Percentiles rank a stretch among this genome's conserved stretches.
Conservation (phyloP, 1,140 invertebrate genomes). For the Nasonia giraulti region DNA sequence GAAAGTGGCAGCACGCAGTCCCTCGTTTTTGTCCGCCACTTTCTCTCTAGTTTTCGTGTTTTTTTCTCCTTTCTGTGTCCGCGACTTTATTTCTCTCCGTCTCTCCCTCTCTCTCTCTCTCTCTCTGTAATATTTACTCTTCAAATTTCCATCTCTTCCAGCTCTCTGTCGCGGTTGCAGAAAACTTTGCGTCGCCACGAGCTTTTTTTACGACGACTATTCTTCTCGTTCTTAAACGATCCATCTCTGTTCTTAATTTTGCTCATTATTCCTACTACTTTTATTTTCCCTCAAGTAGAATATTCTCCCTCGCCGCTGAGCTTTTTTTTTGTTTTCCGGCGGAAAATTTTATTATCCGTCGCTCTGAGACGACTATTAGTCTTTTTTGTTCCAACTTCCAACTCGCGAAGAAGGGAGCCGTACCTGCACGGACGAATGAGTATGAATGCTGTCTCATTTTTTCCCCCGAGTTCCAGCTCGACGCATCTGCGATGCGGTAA, state of each 20-base stretch:
- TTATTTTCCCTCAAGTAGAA: too few relatives aligned
- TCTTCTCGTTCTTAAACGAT: conserved; percentile 11
- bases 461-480: too few relatives aligned
- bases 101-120: too few relatives aligned
- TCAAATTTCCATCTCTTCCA: neutral
- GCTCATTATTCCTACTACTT: conserved; percentile 21
- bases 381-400: too few relatives aligned
- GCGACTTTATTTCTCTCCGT: neutral
- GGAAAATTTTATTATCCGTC: too few relatives aligned
- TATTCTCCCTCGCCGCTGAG: too few relatives aligned
- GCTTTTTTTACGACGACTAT: neutral
- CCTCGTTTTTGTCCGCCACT: neutral
- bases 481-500: too few relatives aligned
- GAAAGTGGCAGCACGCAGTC: neutral
- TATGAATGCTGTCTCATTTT: too few relatives aligned
- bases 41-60: neutral
- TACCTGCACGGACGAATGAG: too few relatives aligned
- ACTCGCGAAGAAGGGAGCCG: too few relatives aligned
- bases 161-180: neutral
- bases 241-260: conserved; percentile 34
- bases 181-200: neutral
- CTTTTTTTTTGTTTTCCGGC: neutral
- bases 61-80: neutral
- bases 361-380: too few relatives aligned
- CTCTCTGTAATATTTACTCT: conserved; percentile 12